Evolutionary conservation across 2,113 vertebrate species (phyloP).

Genomic region (Thryonomys swinderianus): DNA sequence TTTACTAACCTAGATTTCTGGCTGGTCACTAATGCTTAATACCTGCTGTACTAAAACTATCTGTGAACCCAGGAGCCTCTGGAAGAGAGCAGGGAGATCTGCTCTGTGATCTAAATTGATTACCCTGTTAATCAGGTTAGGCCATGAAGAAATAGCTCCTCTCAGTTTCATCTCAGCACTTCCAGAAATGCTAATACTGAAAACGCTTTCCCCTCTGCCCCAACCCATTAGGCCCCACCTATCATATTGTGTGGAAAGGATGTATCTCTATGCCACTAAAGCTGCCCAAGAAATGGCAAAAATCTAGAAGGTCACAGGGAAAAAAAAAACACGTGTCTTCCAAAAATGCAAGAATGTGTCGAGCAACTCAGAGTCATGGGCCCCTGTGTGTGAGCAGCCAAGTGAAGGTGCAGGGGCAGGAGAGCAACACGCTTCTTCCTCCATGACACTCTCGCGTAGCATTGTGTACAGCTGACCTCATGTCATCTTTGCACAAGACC

Average conservation of each 20-base stretch:
- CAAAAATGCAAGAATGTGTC: neutral
- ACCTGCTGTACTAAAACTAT: neutral
- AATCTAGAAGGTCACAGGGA: neutral
- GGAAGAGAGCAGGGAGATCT: neutral
- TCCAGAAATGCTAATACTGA: neutral
- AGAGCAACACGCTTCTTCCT: fast-evolving
- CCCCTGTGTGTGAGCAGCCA: neutral
- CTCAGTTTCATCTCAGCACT: neutral
- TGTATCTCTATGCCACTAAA: neutral
- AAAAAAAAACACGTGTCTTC: neutral
- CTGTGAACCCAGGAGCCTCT: neutral
- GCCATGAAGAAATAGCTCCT: neutral
- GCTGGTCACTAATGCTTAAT: neutral
- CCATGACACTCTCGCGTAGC: neutral
- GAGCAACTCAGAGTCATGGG: neutral
- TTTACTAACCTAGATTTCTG: neutral
- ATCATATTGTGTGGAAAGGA: neutral
- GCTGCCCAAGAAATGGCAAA: constrained; percentile 21
- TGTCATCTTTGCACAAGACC: neutral
- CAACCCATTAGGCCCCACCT: neutral
- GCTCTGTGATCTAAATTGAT: neutral
- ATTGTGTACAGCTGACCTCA: neutral
- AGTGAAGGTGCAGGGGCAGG: neutral
- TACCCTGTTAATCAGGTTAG: neutral
- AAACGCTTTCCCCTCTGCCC: too few relatives aligned